Conservation (phyloP, 35 echinoderm and acorn worm genomes). For the Anneissia japonica region DNA sequence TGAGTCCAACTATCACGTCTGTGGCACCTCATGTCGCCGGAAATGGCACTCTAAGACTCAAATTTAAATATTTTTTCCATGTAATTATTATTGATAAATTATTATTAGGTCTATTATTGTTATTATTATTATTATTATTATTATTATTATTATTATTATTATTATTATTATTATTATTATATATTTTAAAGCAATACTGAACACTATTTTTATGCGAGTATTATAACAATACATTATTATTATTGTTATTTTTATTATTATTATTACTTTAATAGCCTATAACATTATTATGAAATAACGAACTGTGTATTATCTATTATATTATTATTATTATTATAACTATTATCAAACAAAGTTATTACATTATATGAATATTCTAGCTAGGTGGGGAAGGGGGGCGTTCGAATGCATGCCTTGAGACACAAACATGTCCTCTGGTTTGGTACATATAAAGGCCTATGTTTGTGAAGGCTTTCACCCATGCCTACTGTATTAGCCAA, state of each 20-base stretch:
- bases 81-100: neutral
- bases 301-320: neutral
- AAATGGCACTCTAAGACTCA: no score
- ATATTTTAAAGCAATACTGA: neutral
- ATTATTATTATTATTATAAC: no score
- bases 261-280: neutral
- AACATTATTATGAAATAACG: neutral
- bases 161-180: conserved; percentile 5
- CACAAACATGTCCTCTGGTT: no score
- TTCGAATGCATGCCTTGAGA: no score
- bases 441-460: no score
- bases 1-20: no score
- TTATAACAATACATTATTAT: neutral
- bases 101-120: neutral
- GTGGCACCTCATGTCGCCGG: no score
- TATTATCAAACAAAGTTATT: no score
- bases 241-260: conserved; percentile 1
- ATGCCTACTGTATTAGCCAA: no score
- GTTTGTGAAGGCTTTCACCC: no score
- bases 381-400: no score
- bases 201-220: neutral
- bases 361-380: no score
- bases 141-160: conserved; percentile 5
- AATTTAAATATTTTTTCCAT: neutral
- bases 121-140: conserved; percentile 5